These are phyloP conservation scores for Pristionchus arcanus DNA, from an alignment of 2,888 invertebrate species.

Conservation along the genomic window DNA sequence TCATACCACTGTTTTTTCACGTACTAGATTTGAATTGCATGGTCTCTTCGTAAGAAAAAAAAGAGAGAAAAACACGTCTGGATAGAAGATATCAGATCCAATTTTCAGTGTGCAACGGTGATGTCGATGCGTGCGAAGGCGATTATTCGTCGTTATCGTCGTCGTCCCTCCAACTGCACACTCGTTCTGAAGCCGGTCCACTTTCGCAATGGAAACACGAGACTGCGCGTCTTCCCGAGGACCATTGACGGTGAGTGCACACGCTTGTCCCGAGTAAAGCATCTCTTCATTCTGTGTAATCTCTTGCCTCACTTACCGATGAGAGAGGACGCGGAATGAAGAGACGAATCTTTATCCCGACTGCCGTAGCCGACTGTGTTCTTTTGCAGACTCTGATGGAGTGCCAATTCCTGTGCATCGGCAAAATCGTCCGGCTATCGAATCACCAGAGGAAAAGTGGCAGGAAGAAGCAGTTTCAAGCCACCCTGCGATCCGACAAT, in stretches of 20 bases:
- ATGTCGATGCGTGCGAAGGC: neutral
- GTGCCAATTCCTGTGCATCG: neutral
- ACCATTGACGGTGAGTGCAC: neutral
- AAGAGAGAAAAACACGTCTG: neutral
- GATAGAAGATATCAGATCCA: too few species aligned
- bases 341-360: too few species aligned
- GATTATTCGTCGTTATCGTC: neutral
- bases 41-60: neutral
- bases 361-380: neutral
- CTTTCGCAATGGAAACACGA: neutral
- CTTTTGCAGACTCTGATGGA: neutral
- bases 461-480: too few species aligned
- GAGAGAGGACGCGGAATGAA: too few species aligned
- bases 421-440: too few species aligned
- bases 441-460: too few species aligned
- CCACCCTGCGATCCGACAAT: too few species aligned
- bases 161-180: neutral
- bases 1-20: too few species aligned
- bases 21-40: too few species aligned
- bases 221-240: neutral
- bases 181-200: neutral
- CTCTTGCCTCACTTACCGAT: too few species aligned
- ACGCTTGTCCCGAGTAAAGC: neutral
- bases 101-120: neutral
- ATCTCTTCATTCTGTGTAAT: too few species aligned